Evolutionary conservation across 2,797 vertebrate genomes (phyloP), one percentile per base, ranked within the genome.

Genomic region (Amphiprion clarkii): DNA sequence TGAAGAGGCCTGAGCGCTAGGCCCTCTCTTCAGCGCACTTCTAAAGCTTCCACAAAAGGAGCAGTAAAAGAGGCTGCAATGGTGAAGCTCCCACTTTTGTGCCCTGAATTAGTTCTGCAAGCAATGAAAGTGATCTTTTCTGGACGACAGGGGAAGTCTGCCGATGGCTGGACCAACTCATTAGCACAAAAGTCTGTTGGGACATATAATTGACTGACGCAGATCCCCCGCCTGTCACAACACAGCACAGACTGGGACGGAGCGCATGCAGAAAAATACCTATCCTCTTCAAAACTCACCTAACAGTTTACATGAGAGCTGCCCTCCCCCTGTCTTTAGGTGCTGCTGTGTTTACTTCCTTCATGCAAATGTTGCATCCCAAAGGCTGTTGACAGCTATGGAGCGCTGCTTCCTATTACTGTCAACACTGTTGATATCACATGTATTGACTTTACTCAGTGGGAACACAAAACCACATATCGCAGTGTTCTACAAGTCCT

Each of bases 71-170:
- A 97, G 97, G 97, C 98, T 95, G 97, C 95, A 90, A 96, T 96
- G 95, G 96, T 95, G 95, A 96, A 98, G 97, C 97, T 97, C 96
- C 96, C 96, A 98, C 97, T 99, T 99, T 99, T 99, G 98, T 99
- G 96, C 96, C 95, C 96, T 97, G 98, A 99, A 99, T 99, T 99
- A 99, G 98, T 99, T 99, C 97, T 99, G 98, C 98, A 97, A 98
- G 98, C 97, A 98, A 97, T 99, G 98, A 99, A 99, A 99, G 98
- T 99, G 98, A 99, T 99, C 98, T 99, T 99, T 98, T 97, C 96
- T 97, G 97, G 95, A 95, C 96, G 96, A 98, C 97, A 97, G 97
- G 96, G 96, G 97, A 99, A 98, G 98, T 99, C 98, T 97, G 96
- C 96, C 97, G 97, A 98, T 98, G 97, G 97, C 96, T 96, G 96